Base-by-base conservation (phyloP, 2,113 vertebrate species). In the Desmodus rotundus region DNA sequence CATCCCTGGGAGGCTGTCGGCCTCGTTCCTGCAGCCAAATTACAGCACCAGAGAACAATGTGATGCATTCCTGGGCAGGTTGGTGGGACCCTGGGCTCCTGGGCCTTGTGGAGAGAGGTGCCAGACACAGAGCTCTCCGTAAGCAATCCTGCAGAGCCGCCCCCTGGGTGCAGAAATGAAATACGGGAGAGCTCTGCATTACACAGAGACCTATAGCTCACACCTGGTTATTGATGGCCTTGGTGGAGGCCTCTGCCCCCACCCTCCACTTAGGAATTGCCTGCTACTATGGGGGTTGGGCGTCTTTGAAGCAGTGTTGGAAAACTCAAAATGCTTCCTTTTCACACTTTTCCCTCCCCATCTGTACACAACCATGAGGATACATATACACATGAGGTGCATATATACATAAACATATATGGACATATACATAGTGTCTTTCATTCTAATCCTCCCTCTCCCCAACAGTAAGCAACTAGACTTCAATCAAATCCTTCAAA, bases 41-140 rank as follows among this genome's bases (percentile, higher is more conserved):
- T 98, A 99, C 98, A 98, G 97, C 98, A 98, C 98, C 96, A 97
- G 98, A 98, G 98, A 99, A 98, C 98, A 99, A 99, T 99, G 98
- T 91, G 96, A 96, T 98, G 97, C 98, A 98, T 99, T 99, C 98
- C 98, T 98, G 98, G 73, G 98, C 98, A 98, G 98, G 98, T 98
- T 98, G 98, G 98, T 98, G 98, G 98, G 98, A 98, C 98, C 98
- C 98, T 98, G 98, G 98, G 98, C 97, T 97, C 98, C 97, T 97
- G 98, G 98, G 98, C 97, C 98, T 98, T 98, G 98, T 96, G 98
- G 97, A 98, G 98, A 98, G 98, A 99, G 98, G 98, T 99, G 98
- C 98, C 98, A 99, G 98, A 99, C 98, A 99, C 98, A 98, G 98
- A 98, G 98, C 41, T 98, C 98, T 99, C 98, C 98, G 94, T 98